Base-by-base conservation (phyloP, 2,888 invertebrate genomes). In the Drosophila macrospina region DNA sequence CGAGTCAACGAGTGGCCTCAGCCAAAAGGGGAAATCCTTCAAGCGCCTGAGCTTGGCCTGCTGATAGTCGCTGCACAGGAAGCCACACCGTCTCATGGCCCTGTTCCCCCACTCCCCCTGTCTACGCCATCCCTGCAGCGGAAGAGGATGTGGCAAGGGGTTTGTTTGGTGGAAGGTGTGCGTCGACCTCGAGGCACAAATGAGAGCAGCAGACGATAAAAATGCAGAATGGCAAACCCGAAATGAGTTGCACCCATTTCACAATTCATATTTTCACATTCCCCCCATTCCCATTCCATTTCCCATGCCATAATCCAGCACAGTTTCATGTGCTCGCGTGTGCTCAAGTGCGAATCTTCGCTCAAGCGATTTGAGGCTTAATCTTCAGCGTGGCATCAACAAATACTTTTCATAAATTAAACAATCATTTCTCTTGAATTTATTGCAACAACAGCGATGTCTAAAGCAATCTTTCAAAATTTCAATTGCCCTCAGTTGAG, bases 361-460 rank as follows among this genome's bases (percentile, higher is more conserved):
- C 3, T 41, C 41, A 50, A 24, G 13, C 15, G 52, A 37, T 4
- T 16, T 4, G 55, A 8, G 20, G 20, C 24, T 51, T 68, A 67
- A 61, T 50, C 50, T 63, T 16, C n/a, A n/a, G n/a, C 15, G 4
- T 36, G 26, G 37, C 36, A 59, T 41, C 57, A 57, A 59, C 47
- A 71, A 62, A 74, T 55, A 37, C 50, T 57, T 66, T 74, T 48
- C 66, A 67, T 74, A 78, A 86, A 79, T 84, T 72, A 68, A 79
- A 79, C 70, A 86, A 78, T 80, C 37, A 69, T 80, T 70, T 82
- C 67, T 67, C 65, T 51, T 68, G 42, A 76, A 76, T 77, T 80
- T 80, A 74, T 76, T 51, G 36, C 57, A 71, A 66, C 51, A 63
- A 62, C 34, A 51, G 41, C 52, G 36, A 67, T 47, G 44, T 51